Evolutionary conservation across 2,888 invertebrate genomes (phyloP).

Genomic region (Cephus runcator): DNA sequence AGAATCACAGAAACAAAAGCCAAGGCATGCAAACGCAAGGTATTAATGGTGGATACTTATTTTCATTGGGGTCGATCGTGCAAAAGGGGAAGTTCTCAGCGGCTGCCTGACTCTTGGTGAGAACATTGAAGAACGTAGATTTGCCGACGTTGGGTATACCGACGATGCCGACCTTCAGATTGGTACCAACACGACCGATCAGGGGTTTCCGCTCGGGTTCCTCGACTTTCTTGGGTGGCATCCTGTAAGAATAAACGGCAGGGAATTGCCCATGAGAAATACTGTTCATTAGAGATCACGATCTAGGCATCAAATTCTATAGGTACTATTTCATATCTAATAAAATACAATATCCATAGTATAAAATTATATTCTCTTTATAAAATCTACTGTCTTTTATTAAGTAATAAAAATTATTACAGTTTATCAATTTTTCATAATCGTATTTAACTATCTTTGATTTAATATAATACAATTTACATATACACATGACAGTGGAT

Average conservation of each 20-base stretch:
- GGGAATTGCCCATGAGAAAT: neutral
- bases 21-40: neutral
- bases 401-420: neutral
- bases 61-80: constrained; percentile 99
- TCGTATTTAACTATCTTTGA: neutral
- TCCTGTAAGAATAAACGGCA: constrained; percentile 46
- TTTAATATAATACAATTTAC: neutral
- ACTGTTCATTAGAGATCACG: constrained; percentile 2
- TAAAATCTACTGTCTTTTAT: neutral
- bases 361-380: neutral
- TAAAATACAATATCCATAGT: neutral
- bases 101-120: constrained; percentile 96
- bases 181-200: constrained; percentile 95
- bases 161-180: constrained; percentile 95
- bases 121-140: constrained; percentile 98
- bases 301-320: constrained; percentile 13
- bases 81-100: constrained; percentile 99
- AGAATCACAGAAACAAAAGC: constrained; percentile 14
- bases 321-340: constrained; percentile 1
- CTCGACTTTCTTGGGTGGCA: constrained; percentile 91
- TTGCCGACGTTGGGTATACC: constrained; percentile 99
- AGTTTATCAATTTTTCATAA: neutral
- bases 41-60: constrained; percentile 78
- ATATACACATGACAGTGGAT: neutral
- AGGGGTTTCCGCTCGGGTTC: constrained; percentile 89